Percentiles rank a stretch among this genome's conserved stretches.
Conservation (phyloP, 2,113 vertebrate species). For the Lonchura striata region DNA sequence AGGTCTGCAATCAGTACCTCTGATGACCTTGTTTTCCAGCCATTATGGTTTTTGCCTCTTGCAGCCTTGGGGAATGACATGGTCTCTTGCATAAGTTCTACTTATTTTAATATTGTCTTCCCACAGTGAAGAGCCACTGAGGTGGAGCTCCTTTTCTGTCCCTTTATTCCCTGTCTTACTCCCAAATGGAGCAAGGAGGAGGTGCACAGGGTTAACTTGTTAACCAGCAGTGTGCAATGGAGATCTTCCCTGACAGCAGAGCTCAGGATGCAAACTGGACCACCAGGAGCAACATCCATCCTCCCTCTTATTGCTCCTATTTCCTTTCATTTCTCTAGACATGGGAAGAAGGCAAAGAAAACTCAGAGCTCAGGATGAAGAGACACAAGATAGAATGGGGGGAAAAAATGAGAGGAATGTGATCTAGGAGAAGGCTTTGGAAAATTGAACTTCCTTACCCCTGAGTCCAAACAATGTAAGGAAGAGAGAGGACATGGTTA, state of each 20-base stretch:
- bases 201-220: no score
- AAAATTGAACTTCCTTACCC: background rate
- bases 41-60: background rate
- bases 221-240: background rate
- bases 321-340: background rate
- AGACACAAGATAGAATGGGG: background rate
- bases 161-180: background rate
- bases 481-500: background rate
- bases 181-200: background rate
- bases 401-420: fast-evolving
- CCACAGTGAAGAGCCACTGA: background rate
- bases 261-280: background rate
- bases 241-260: background rate
- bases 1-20: background rate
- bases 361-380: background rate
- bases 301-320: background rate
- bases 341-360: background rate
- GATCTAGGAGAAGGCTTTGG: background rate
- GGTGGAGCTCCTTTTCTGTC: background rate
- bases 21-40: background rate
- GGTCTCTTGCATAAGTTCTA: background rate
- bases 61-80: background rate
- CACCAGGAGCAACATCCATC: fast-evolving
- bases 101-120: background rate
- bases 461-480: background rate